Evolutionary conservation across 1,140 invertebrate genomes (phyloP), one percentile per base, ranked within the genome.

Genomic region (Spodoptera frugiperda): DNA sequence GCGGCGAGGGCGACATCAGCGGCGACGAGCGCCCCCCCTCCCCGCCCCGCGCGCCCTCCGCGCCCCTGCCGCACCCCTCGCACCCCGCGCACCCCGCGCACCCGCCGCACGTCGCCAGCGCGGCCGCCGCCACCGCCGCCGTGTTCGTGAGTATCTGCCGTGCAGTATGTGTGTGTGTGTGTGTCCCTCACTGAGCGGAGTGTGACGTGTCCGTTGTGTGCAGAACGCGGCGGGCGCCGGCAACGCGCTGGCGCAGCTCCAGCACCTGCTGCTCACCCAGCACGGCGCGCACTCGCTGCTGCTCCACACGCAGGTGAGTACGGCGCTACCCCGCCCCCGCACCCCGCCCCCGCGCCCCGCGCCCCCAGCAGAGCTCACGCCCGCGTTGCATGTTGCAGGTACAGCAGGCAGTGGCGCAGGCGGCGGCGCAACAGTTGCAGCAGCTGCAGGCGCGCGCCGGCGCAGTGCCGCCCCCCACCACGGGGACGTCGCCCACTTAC

Each of bases 371-470:
- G 68, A 30, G 11, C 3, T 21, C 21, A 49, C 48, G 15, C 9
- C 11, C 21, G 3, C 25, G 65, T 46, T 5, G 15, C 21, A 3
- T 44, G n/a, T n/a, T 46, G 8, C 87, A 94, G 93, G 93, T 94
- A 77, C 94, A 94, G 84, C 97, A 98, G 85, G 96, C 97, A 0
- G 96, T 98, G 76, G 97, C 97, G 8, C 97, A 98, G 90, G 97
- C 97, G 59, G 97, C 97, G 0, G 97, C 98, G 90, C 97, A 97
- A 79, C 94, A 97, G 48, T 96, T 97, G 81, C 97, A 97, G 70
- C 93, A 97, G 63, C 96, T 98, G 81, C 97, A 98, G 86, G 96
- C 97, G 68, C 97, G 97, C 75, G 84, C 86, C 82, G 86, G 93
- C 86, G 72, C 89, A 91, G 75, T 81, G 88, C 51, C 92, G 89